Base-by-base conservation (phyloP, 2,888 invertebrate genomes). In the Petrolisthes manimaculis region DNA sequence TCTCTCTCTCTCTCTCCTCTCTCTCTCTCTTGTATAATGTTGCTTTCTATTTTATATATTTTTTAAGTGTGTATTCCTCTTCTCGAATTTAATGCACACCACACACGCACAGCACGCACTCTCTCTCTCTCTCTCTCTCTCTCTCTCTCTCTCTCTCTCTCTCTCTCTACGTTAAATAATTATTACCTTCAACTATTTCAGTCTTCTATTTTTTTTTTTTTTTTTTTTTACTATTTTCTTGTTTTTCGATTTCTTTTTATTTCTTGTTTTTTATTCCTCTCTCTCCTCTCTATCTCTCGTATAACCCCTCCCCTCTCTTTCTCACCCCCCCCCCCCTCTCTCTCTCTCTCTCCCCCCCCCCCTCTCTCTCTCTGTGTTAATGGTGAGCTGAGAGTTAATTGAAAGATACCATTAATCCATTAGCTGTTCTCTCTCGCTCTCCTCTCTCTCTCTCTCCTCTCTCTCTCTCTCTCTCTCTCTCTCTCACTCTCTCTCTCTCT, bases 251-350 rank as follows among this genome's bases (percentile, higher is more conserved):
- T 14, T 61, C 61, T 61, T 61, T 14, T 61, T n/a, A n/a, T n/a
- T n/a, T 14, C 61, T 14, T 61, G 61, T 61, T 61, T 61, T 14
- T 14, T 61, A 9, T 61, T 14, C 14, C 14, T 9, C 61, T 61
- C 14, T 61, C 61, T 61, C 61, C 14, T 14, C 8, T 61, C 61
- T 61, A 14, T 54, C 37, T 83, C 71, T 83, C 83, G 21, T 75
- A 75, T 75, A 8, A 75, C 75, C n/a, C n/a, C n/a, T 75, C 6
- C n/a, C 6, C 8, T 75, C n/a, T n/a, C 75, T 75, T n/a, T 75
- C n/a, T 12, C 75, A 8, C 61, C 61, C 61, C 14, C 61, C 14
- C 61, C 61, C 14, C 14, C 14, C 61, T 9, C 61, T 14, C 14
- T 61, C 61, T 61, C 61, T 14, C 61, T 61, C 61, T 14, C 61